phyloP scores from a whole-genome alignment of 2,113 vertebrate genomes.

The Pachycephala philippinensis region DNA sequence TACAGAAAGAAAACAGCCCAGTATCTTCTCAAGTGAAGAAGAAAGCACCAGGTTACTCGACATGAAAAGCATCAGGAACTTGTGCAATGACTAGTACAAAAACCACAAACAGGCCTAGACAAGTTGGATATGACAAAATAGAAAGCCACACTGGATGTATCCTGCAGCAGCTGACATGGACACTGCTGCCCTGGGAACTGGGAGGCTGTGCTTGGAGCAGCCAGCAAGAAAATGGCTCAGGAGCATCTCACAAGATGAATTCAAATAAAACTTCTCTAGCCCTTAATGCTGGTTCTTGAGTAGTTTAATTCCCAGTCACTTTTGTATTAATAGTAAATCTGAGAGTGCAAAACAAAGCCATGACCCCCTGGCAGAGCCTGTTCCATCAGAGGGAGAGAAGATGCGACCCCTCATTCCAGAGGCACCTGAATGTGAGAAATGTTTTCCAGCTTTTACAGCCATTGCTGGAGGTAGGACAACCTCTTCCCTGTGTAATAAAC shows the following conservation, averaged over 20 bases:
- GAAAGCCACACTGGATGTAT: not conserved
- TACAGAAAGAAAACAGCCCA: not conserved
- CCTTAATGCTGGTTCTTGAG: not conserved
- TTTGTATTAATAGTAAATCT: not conserved
- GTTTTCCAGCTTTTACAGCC: not conserved
- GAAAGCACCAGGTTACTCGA: not conserved
- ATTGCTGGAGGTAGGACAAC: not conserved
- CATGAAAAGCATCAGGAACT: not conserved
- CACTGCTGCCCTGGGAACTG: not conserved
- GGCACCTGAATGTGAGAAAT: not conserved
- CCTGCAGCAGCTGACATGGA: not conserved
- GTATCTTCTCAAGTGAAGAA: fast-evolving
- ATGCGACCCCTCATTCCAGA: fast-evolving
- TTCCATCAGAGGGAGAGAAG: not conserved
- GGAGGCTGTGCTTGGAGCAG: not conserved
- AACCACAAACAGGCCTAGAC: not conserved
- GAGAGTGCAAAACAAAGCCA: not conserved
- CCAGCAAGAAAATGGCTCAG: not conserved
- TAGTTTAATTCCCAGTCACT: not conserved
- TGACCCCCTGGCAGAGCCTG: fast-evolving
- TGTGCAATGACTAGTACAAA: not conserved
- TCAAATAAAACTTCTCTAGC: not conserved
- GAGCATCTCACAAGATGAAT: not conserved
- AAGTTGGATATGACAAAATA: not conserved
- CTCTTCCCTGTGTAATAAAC: not conserved